phyloP scores from a whole-genome alignment of 1,140 invertebrate species.

The Hypsibius dujardini region DNA sequence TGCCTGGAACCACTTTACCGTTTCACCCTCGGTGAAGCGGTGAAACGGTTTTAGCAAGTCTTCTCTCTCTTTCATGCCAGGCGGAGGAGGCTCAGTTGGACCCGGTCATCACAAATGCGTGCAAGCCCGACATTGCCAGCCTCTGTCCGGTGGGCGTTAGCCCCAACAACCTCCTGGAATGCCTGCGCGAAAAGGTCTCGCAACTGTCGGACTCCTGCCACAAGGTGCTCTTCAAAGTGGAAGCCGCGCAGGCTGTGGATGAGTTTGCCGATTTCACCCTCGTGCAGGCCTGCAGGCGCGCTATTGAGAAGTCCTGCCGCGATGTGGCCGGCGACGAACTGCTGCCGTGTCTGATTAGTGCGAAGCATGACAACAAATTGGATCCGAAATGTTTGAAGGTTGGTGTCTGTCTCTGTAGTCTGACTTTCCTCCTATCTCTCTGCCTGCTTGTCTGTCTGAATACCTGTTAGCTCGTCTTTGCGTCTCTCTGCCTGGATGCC shows the following conservation, averaged over 20 bases:
- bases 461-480: too few relatives aligned
- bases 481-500: too few relatives aligned
- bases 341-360: conserved; percentile 41
- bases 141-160: conserved; percentile 49
- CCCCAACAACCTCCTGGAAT: conserved; percentile 54
- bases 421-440: too few relatives aligned
- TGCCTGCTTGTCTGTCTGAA: too few relatives aligned
- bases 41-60: background rate
- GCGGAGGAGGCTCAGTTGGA: conserved; percentile 66
- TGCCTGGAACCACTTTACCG: too few relatives aligned
- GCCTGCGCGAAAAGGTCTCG: conserved; percentile 53
- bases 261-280: conserved; percentile 67
- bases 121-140: conserved; percentile 53
- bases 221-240: conserved; percentile 57
- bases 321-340: conserved; percentile 47
- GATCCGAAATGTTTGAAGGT: conserved; percentile 55
- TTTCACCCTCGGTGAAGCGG: too few relatives aligned
- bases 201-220: conserved; percentile 51
- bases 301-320: conserved; percentile 61
- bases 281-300: conserved; percentile 57
- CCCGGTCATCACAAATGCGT: conserved; percentile 54
- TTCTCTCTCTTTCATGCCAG: conserved; percentile 34
- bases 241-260: conserved; percentile 64
- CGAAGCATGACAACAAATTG: conserved; percentile 61
- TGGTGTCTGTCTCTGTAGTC: too few relatives aligned